Base-by-base conservation (phyloP, 2,113 vertebrate species). In the Climacteris rufus region DNA sequence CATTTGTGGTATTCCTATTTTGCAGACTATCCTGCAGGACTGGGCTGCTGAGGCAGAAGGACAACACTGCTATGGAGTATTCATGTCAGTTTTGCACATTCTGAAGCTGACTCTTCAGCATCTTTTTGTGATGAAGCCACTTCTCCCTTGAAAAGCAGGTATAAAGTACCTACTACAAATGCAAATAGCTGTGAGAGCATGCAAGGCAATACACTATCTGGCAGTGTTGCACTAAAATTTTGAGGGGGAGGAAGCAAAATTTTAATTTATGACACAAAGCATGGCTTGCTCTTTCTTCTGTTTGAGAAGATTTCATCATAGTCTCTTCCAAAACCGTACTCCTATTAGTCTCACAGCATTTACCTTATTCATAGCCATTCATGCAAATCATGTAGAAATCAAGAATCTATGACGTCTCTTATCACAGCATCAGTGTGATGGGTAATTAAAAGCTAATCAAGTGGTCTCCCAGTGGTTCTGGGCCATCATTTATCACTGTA, bases 381-480 rank as follows among this genome's bases (percentile, higher is more conserved):
- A 31, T 4, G 1, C 45, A 60, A 52, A 70, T 82, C 21, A 31
- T 44, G 45, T 30, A 95, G 89, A 93, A 89, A 93, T 89, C 60
- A 79, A 87, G 86, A 87, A 57, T 27, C 45, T 54, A 15, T 3
- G 7, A 7, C 57, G 18, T 72, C 83, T 88, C 53, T 75, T 91
- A 81, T 54, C 80, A 61, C 70, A 59, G 37, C n/a, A 93, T 69
- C 87, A 60, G 23, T 56, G 49, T 31, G 80, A 72, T 53, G 27
- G 60, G 40, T 78, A 80, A 92, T 94, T 94, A 96, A 57, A 71
- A 93, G 64, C 53, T 83, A 84, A 95, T 88, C 69, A 85, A 85
- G 85, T 6, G 6, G 35, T 85, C 24, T 87, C 52, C 42, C 37
- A 63, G 57, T 0, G 10, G 27, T 92, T 66, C 44, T 68, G 56